A percentile compares a stretch with the other conserved stretches of the same genome.
Conservation (phyloP, 2,888 invertebrate genomes). For the Ptycholaimellus sp. region DNA sequence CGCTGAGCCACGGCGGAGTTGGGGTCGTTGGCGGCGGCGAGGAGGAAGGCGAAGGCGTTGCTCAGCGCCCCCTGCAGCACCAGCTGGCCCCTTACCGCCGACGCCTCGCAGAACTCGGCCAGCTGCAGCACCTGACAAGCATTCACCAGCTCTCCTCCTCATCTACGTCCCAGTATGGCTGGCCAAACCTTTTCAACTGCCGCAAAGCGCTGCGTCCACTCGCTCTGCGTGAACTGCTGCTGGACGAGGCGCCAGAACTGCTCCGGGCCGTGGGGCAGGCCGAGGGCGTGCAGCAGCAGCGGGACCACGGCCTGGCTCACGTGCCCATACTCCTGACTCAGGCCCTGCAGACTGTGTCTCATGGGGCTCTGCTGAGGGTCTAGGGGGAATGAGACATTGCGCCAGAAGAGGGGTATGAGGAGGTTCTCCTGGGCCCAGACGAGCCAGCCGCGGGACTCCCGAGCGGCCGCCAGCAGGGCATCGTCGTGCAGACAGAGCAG, state of each 20-base stretch:
- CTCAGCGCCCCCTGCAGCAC: conserved; percentile 66
- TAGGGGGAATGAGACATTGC: too few species aligned
- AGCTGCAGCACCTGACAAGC: conserved; percentile 54
- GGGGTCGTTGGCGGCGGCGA: conserved; percentile 80
- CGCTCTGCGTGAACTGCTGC: conserved; percentile 65
- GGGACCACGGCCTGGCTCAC: conserved; percentile 76
- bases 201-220: conserved; percentile 67
- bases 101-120: conserved; percentile 69
- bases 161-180: neutral
- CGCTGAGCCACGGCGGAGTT: conserved; percentile 77
- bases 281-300: conserved; percentile 72
- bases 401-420: conserved; percentile 56
- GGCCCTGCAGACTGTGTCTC: too few species aligned
- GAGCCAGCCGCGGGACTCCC: conserved; percentile 67
- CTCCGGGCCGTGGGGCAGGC: conserved; percentile 71
- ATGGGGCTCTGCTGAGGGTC: too few species aligned
- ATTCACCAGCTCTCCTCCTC: neutral
- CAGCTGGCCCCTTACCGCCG: conserved; percentile 53
- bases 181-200: conserved; percentile 37
- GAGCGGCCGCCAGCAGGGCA: conserved; percentile 56
- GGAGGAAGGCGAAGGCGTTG: conserved; percentile 82
- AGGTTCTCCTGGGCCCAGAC: conserved; percentile 88
- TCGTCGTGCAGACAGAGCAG: conserved; percentile 74
- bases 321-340: too few species aligned
- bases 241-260: conserved; percentile 86